A percentile compares a stretch with the other conserved stretches of the same genome.
phyloP scores from a whole-genome alignment of 2,888 invertebrate genomes.

The Aplocera efformata region DNA sequence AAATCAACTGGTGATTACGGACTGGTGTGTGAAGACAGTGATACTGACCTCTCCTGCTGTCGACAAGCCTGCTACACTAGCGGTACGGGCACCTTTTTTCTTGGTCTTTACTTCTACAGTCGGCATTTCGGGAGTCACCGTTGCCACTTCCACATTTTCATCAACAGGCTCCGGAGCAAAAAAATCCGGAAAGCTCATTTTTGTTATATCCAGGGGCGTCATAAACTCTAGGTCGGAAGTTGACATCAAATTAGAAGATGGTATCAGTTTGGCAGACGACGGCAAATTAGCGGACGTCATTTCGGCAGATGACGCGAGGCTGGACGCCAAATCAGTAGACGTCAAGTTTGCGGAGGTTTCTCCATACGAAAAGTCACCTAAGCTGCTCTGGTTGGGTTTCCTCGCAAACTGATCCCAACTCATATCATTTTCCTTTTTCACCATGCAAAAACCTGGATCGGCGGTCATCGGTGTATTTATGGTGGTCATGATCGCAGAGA shows the following conservation, averaged over 20 bases:
- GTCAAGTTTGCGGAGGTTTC: conserved; percentile 52
- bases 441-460: conserved; percentile 40
- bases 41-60: conserved; percentile 25
- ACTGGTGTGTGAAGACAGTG: neutral
- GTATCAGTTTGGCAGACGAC: conserved; percentile 11
- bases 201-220: conserved; percentile 37
- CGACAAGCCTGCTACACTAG: conserved; percentile 38
- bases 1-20: neutral
- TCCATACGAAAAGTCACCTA: conserved; percentile 61
- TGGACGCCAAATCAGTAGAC: conserved; percentile 39
- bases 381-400: conserved; percentile 46
- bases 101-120: conserved; percentile 38
- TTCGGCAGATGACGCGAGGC: neutral
- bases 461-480: conserved; percentile 1
- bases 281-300: neutral
- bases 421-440: conserved; percentile 53
- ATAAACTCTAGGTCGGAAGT: conserved; percentile 12
- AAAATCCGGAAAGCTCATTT: conserved; percentile 50
- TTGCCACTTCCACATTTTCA: conserved; percentile 40
- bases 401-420: conserved; percentile 51
- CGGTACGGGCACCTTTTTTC: conserved; percentile 38
- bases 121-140: conserved; percentile 30
- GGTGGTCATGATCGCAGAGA: neutral
- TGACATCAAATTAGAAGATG: conserved; percentile 7
- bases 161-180: conserved; percentile 46